These are phyloP conservation scores for Pteromalus puparum DNA, from an alignment of 1,140 invertebrate species.

Conservation along the genomic window DNA sequence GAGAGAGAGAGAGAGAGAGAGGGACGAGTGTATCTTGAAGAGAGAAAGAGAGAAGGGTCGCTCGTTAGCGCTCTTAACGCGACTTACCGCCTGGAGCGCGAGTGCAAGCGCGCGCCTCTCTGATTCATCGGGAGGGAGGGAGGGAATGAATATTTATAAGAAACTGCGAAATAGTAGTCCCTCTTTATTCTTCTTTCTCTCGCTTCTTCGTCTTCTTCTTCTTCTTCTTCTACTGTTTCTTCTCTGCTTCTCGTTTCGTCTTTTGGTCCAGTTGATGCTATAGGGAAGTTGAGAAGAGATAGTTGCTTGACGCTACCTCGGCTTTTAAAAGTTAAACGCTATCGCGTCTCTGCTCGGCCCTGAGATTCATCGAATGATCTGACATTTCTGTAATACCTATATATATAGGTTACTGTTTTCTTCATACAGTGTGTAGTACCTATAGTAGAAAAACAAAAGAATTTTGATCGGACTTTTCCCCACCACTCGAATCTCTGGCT, in stretches of 20 bases:
- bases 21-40: conserved; percentile 26
- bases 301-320: no score
- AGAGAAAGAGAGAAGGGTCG: conserved; percentile 61
- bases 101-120: conserved; percentile 58
- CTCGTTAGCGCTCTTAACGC: conserved; percentile 74
- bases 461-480: no score
- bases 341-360: no score
- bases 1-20: conserved; percentile 34
- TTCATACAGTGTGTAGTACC: no score
- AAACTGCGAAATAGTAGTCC: conserved; percentile 72
- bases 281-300: no score
- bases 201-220: not conserved
- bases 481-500: no score
- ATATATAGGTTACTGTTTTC: no score
- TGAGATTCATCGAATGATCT: no score
- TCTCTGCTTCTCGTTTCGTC: not conserved
- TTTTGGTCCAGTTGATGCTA: not conserved
- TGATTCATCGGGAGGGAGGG: conserved; percentile 68
- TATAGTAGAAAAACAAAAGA: no score
- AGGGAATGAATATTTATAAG: conserved; percentile 75
- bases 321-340: no score
- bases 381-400: no score
- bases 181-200: conserved; percentile 20
- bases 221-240: not conserved
- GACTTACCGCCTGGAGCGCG: conserved; percentile 73